phyloP scores from a whole-genome alignment of 92 coral and sea anemone genomes.

The Parazoanthus swiftii region DNA sequence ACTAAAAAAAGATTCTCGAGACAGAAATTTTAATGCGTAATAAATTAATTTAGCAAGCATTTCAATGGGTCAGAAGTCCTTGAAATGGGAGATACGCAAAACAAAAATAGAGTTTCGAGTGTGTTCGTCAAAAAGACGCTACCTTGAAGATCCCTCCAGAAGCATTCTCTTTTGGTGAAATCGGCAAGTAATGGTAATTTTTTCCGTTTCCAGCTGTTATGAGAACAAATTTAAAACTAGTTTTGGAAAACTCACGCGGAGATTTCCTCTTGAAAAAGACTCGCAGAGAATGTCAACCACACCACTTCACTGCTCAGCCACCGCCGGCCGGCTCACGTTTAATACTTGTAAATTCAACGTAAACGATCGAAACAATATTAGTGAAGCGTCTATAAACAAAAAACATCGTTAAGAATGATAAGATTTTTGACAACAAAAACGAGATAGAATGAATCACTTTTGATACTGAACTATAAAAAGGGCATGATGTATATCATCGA shows the following conservation, averaged over 20 bases:
- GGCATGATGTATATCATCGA: constrained; percentile 26
- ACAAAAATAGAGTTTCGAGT: constrained; percentile 15
- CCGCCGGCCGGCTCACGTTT: constrained; percentile 24
- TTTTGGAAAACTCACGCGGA: constrained; percentile 4
- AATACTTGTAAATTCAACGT: constrained; percentile 15
- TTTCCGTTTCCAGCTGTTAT: neutral
- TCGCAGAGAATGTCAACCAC: constrained; percentile 8
- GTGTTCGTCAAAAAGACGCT: neutral
- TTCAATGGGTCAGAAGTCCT: neutral
- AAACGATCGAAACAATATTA: constrained; percentile 3
- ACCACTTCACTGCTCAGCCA: neutral
- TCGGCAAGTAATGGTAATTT: neutral
- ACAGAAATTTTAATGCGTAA: neutral
- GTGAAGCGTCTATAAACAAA: constrained; percentile 29
- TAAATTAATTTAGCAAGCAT: constrained; percentile 1
- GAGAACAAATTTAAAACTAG: neutral
- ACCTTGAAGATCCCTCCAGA: neutral
- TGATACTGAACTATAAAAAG: constrained; percentile 36
- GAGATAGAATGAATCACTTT: constrained; percentile 31
- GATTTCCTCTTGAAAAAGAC: constrained; percentile 7
- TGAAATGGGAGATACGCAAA: neutral
- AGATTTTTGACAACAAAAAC: constrained; percentile 33
- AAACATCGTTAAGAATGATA: constrained; percentile 26
- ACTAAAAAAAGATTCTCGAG: neutral
- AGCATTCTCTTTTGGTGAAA: neutral